Evolutionary conservation across 2,888 invertebrate genomes (phyloP).

Genomic region (Lampropteryx suffumata): DNA sequence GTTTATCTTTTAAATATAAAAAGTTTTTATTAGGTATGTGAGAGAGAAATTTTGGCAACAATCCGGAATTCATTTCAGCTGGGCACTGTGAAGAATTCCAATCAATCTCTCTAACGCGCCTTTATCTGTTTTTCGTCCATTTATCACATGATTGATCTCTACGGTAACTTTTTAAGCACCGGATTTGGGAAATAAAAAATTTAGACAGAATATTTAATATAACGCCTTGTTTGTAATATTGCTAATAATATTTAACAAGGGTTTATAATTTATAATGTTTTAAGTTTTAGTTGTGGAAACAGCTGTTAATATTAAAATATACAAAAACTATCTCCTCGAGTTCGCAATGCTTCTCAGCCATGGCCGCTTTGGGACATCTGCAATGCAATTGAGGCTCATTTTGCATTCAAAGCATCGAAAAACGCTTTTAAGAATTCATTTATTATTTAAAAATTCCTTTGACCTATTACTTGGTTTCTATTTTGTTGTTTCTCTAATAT

Average conservation of each 20-base stretch:
- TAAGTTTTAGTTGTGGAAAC: background rate
- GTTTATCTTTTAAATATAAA: constrained; percentile 36
- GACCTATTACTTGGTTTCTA: constrained; percentile 10
- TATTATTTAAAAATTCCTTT: constrained; percentile 45
- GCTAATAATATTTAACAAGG: too few relatives aligned
- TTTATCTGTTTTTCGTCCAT: constrained; percentile 1
- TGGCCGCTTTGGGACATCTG: constrained; percentile 37
- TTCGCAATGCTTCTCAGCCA: constrained; percentile 23
- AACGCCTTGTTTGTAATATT: too few relatives aligned
- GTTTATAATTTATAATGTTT: too few relatives aligned
- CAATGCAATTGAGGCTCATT: constrained; percentile 53
- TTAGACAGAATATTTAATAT: too few relatives aligned
- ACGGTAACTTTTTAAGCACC: background rate
- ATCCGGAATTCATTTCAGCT: constrained; percentile 40
- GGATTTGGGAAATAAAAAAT: background rate
- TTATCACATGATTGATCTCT: constrained; percentile 12
- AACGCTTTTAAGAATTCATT: constrained; percentile 46
- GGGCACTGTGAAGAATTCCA: constrained; percentile 37
- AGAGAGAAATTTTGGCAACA: constrained; percentile 34
- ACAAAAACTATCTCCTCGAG: constrained; percentile 5
- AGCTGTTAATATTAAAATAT: constrained; percentile 6
- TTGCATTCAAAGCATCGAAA: constrained; percentile 50
- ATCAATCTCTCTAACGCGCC: constrained; percentile 37
- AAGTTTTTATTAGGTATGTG: constrained; percentile 35
- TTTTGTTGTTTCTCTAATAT: constrained; percentile 26